These are phyloP conservation scores for Caenorhabditis sp. DNA, from an alignment of 2,888 invertebrate species.

Conservation along the genomic window DNA sequence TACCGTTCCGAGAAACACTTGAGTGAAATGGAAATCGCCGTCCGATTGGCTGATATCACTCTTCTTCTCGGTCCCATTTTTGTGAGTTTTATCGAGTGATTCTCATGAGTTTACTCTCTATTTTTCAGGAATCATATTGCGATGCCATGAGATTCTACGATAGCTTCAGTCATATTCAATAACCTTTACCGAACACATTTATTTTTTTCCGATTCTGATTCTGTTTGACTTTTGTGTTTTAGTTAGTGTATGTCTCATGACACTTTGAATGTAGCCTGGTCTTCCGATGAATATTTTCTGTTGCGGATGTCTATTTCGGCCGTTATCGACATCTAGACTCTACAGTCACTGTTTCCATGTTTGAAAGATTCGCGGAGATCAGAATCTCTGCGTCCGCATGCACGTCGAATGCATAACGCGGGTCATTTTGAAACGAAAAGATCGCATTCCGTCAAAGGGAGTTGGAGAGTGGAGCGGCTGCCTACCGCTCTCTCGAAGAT, in stretches of 20 bases:
- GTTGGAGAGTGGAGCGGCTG: too few relatives aligned
- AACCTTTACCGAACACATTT: neutral
- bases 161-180: neutral
- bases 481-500: too few relatives aligned
- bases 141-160: neutral
- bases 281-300: too few relatives aligned
- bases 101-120: neutral
- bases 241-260: neutral
- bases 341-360: too few relatives aligned
- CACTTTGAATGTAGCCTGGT: too few relatives aligned
- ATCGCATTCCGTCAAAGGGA: too few relatives aligned
- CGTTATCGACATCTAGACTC: too few relatives aligned
- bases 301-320: too few relatives aligned
- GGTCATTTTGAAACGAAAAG: too few relatives aligned
- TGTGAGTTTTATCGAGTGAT: slow-evolving; percentile 26
- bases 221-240: neutral
- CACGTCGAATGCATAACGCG: too few relatives aligned
- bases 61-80: slow-evolving; percentile 59
- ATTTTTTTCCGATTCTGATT: neutral
- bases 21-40: slow-evolving; percentile 32
- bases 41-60: slow-evolving; percentile 54
- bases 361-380: too few relatives aligned
- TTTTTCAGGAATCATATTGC: slow-evolving; percentile 1
- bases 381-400: too few relatives aligned
- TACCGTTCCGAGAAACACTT: slow-evolving; percentile 24